Evolutionary conservation across 2,888 invertebrate genomes (phyloP).

Genomic region (Lamellibrachia satsuma): DNA sequence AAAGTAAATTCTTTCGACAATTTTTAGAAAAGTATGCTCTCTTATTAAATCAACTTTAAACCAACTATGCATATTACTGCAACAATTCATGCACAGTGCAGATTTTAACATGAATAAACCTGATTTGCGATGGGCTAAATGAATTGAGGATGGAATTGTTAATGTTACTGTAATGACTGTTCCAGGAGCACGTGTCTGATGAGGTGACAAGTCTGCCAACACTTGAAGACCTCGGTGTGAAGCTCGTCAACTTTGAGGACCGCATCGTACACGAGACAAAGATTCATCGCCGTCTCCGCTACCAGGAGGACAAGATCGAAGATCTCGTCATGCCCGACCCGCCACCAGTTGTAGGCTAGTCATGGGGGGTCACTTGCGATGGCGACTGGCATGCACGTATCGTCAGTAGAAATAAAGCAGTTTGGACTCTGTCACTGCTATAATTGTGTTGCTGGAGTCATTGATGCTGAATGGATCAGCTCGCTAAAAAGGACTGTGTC

Average conservation of each 20-base stretch:
- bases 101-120: not conserved
- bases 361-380: not conserved
- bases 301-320: conserved; percentile 79
- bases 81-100: no score
- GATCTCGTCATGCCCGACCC: conserved; percentile 73
- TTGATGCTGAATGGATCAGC: not conserved
- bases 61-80: no score
- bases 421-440: not conserved
- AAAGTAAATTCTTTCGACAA: no score
- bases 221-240: conserved; percentile 87
- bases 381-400: not conserved
- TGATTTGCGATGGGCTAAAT: not conserved
- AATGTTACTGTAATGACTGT: not conserved
- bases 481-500: not conserved
- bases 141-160: conserved; percentile 37
- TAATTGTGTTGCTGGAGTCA: not conserved
- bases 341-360: conserved; percentile 41
- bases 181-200: conserved; percentile 82
- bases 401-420: not conserved
- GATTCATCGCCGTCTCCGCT: conserved; percentile 75
- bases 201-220: conserved; percentile 73
- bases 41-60: no score
- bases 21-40: no score
- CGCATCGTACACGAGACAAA: conserved; percentile 85
- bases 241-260: conserved; percentile 79